Evolutionary conservation across 2,888 invertebrate species (phyloP), one percentile per base, ranked within the genome.

Genomic region (Hyalella azteca): DNA sequence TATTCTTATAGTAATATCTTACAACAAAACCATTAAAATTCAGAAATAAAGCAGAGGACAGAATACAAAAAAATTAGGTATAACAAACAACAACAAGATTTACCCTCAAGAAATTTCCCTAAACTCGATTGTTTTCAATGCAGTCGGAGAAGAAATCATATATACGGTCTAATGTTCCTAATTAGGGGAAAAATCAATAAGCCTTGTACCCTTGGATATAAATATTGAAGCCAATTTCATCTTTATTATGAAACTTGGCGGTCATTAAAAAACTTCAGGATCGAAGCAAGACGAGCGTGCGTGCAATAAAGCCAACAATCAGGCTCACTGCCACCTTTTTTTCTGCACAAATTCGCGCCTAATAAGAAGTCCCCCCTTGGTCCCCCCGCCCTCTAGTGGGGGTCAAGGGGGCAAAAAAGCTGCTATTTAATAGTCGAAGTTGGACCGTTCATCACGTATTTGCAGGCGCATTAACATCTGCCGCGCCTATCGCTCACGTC

Each of bases 361-460:
- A 49, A 49, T 49, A 49, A 59, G 32, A 13, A 4, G 45, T 15
- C 45, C 9, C 15, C 45, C 9, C 45, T 15, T 11, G 11, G 11
- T 11, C 45, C 45, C 9, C 45, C 45, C 15, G 45, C 15, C 9
- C 45, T 9, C 45, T 45, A 45, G 15, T 45, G 15, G 15, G 45
- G 29, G 29, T n/a, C 59, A 4, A 29, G 59, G 26, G 26, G 59
- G 59, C n/a, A 22, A 29, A 59, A 59, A 59, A 59, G 32, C 4
- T 2, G 5, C 7, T 26, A 59, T 59, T 59, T 59, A 59, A 59
- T 59, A 59, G 59, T 22, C 29, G 29, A 59, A 59, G 59, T 59
- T 59, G 59, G 59, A 4, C 59, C 59, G 59, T 59, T n/a, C 59
- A 29, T 59, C 59, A 59, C 59, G 59, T 59, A 59, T 59, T 59